Evolutionary conservation across 2,888 invertebrate species (phyloP), one percentile per base, ranked within the genome.

Genomic region (Cryptus armator): DNA sequence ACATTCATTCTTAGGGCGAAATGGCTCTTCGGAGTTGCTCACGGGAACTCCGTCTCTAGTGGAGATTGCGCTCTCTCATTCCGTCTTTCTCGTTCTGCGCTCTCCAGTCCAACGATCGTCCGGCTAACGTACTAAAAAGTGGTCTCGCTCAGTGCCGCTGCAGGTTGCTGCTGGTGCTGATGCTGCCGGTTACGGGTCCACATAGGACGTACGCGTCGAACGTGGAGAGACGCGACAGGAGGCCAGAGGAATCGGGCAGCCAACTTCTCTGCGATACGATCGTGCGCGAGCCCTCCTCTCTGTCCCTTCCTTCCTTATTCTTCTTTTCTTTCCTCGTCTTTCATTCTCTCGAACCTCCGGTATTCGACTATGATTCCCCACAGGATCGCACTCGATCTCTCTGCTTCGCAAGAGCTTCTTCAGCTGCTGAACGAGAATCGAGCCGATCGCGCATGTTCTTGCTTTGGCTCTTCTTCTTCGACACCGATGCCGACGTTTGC

Each of bases 261-360:
- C 46, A 67, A 78, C 77, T 83, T 66, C 67, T 77, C 75, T 66
- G 82, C 82, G 82, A 83, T 83, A 83, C 72, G 72, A 83, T 83
- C 82, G 82, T 77, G 72, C 56, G 64, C 71, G 76, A 81, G 59
- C 19, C 71, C 76, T 48, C 74, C 75, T 68, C 75, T 74, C 16
- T 16, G 10, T 56, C 56, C 48, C 12, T 68, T 62, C 75, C 24
- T 74, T 53, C 32, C 19, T n/a, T 32, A 44, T 56, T 81, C 67
- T 67, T 44, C 68, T 70, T n/a, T 62, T 32, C 62, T 32, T 32
- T 62, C 62, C 75, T 70, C 75, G 43, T 77, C 71, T 66, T 76
- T 71, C 75, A 44, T 81, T 81, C 67, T 67, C 43, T 76, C 64
- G 70, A 37, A 32, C 67, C 78, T 37, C 37, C 76, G 76, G 76